A percentile compares a stretch with the other conserved stretches of the same genome.
Evolutionary conservation across 2,113 vertebrate species (phyloP).

Genomic region (Deroptyus accipitrinus): DNA sequence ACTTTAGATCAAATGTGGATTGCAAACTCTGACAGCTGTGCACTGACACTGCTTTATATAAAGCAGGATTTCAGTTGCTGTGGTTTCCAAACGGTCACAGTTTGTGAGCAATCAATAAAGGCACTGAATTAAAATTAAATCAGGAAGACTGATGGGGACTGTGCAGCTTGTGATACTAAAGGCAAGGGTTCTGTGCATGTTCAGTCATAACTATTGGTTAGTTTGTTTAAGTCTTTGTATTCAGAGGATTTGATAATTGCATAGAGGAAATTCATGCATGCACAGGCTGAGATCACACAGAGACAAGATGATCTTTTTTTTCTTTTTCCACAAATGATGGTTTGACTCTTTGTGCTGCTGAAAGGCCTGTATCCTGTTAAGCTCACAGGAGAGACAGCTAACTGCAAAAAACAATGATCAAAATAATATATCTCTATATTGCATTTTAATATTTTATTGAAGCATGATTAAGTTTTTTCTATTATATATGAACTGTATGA

Average conservation of each 20-base stretch:
- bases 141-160: neutral
- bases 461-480: neutral
- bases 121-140: conserved; percentile 3
- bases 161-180: neutral
- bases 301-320: neutral
- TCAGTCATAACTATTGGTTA: neutral
- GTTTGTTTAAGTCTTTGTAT: neutral
- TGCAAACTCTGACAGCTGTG: neutral
- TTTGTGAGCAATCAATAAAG: neutral
- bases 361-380: neutral
- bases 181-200: neutral
- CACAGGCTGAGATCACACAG: neutral
- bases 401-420: neutral
- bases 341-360: neutral
- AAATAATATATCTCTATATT: neutral
- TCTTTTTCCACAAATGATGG: neutral
- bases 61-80: neutral
- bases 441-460: neutral
- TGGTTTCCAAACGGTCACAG: neutral
- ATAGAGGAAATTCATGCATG: neutral
- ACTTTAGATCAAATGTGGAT: neutral
- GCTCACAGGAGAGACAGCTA: neutral
- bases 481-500: neutral
- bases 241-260: neutral
- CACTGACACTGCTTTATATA: neutral